Evolutionary conservation across 2,113 vertebrate genomes (phyloP), one percentile per base, ranked within the genome.

Genomic region (Leucosticte australis): DNA sequence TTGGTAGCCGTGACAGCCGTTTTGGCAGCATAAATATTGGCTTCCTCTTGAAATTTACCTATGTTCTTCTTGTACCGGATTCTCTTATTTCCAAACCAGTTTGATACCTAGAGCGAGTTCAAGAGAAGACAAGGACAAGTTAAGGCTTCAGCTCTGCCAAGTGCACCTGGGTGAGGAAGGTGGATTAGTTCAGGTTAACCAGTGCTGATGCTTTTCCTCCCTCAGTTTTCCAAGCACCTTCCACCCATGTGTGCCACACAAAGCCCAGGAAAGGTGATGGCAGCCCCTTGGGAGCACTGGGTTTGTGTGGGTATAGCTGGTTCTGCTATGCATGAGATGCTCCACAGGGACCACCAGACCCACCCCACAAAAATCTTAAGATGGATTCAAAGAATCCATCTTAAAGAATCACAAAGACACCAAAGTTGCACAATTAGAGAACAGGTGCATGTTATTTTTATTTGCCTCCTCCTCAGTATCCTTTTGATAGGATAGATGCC

Each of bases 1-100:
- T 98, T 99, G 98, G 99, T 98, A 90, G 99, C 99, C 89, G 97
- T 99, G 96, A 99, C 99, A 96, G 99, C 99, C 78, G 99, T 99
- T 99, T 99, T 99, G 98, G 99, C 99, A 97, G 99, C 99, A 97
- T 99, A 99, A 98, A 99, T 99, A 98, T 99, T 99, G 98, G 99
- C 99, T 98, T 99, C 99, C 98, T 99, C 99, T 98, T 99, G 99
- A 98, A 99, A 99, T 98, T 99, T 99, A 98, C 99, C 99, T 98
- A 99, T 99, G 99, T 99, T 99, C 98, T 99, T 99, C 99, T 99
- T 99, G 98, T 99, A 99, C 98, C 99, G 98, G 99, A 99, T 99
- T 98, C 99, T 98, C 98, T 99, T 99, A 98, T 99, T 99, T 98
- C 99, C 99, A 98, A 99, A 99, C 99, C 99, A 99, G 99, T 99